Base-by-base conservation (phyloP, 1,140 invertebrate species). In the Pemphigus obesinymphae region DNA sequence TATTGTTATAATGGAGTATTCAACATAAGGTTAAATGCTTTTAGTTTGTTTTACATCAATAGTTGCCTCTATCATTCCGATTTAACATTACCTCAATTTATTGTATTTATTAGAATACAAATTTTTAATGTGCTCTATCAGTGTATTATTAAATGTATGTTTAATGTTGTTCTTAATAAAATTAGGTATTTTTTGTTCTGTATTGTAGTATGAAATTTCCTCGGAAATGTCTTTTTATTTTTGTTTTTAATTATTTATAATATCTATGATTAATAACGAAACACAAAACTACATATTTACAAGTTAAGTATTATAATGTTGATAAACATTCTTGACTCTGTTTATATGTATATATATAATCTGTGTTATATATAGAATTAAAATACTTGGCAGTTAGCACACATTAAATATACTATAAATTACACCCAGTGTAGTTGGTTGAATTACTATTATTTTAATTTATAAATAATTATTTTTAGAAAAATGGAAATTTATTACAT, bases 141-240 rank as follows among this genome's bases (percentile, higher is more conserved):
- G 3, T 70, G 1, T 70, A 45, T 55, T 55, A 70, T 45, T 17
- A 70, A 23, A 43, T 70, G 13, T 73, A 31, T 73, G 43, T 73
- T 29, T 73, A 48, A 73, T 72, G 43, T 72, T 72, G 45, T 48
- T 48, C 68, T 72, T 48, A 72, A 72, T 73, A 73, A 73, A 73
- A 26, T 48, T n/a, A 73, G 17, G 50, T 73, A 31, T 50, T 48
- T 73, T 50, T 48, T 73, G 70, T 73, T 73, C 70, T 73, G 70
- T 50, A 50, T 50, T 50, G 23, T 23, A 55, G 53, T 23, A 26
- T 8, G 17, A 55, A n/a, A n/a, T n/a, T n/a, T n/a, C n/a, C n/a
- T n/a, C n/a, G n/a, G n/a, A n/a, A 26, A 55, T 55, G 70, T 26
- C 20, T 31, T 50, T 73, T 31, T 50, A 8, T 55, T 45, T 45